Conservation (phyloP, 2,888 invertebrate genomes). For the Hypolimnas misippus region DNA sequence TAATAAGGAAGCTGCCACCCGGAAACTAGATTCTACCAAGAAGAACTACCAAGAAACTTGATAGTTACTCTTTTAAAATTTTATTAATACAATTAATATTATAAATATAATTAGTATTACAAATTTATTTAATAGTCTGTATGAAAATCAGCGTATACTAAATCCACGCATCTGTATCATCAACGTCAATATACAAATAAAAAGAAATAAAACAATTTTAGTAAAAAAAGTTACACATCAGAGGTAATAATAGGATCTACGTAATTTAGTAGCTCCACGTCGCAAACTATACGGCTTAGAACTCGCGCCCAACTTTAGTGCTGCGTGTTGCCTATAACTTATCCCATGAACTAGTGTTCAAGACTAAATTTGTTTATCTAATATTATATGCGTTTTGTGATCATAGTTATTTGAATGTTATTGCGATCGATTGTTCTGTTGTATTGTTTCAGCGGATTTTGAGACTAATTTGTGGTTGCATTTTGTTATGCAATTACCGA, state of each 20-base stretch:
- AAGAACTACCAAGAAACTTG: no score
- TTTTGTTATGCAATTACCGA: background rate
- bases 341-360: constrained; percentile 32
- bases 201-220: no score
- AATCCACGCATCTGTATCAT: no score
- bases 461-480: background rate
- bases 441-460: background rate
- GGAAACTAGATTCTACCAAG: no score
- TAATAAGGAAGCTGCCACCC: no score
- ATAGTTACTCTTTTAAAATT: no score
- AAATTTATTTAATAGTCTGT: no score
- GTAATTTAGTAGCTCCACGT: constrained; percentile 18
- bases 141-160: no score
- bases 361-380: constrained; percentile 39
- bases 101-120: no score
- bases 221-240: background rate
- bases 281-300: constrained; percentile 29
- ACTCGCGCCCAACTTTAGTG: constrained; percentile 42
- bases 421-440: background rate
- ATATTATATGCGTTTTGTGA: constrained; percentile 25
- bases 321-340: constrained; percentile 44
- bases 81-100: no score
- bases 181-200: no score
- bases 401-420: constrained; percentile 24
- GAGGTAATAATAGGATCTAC: background rate